Conservation (phyloP, 2,888 invertebrate genomes). For the Ormyrus labotus region DNA sequence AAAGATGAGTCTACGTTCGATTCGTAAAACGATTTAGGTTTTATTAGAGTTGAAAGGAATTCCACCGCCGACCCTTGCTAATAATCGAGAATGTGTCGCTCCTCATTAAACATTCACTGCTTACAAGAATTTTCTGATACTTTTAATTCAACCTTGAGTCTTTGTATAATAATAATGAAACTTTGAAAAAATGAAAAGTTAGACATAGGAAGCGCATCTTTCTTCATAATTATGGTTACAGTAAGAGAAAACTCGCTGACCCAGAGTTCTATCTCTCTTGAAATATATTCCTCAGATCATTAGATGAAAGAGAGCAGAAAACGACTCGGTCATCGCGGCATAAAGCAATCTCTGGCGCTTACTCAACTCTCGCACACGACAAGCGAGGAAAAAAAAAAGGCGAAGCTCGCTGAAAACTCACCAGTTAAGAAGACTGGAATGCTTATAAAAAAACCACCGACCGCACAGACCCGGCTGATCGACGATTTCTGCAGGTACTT, state of each 20-base stretch:
- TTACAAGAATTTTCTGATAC: background rate
- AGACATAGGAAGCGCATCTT: no score
- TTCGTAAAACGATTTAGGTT: conserved; percentile 35
- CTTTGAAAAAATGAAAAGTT: no score
- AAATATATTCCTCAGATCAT: no score
- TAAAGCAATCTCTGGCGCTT: no score
- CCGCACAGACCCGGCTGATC: conserved; percentile 91
- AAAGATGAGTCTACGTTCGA: conserved; percentile 7
- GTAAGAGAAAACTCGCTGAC: no score
- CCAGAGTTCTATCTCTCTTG: no score
- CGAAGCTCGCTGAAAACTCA: conserved; percentile 71
- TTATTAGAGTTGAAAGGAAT: conserved; percentile 38
- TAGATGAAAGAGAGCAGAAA: background rate
- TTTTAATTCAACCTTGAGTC: no score
- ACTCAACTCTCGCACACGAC: background rate
- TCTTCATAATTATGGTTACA: no score
- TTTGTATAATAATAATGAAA: no score
- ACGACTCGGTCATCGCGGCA: background rate
- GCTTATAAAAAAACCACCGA: conserved; percentile 95
- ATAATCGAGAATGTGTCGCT: background rate
- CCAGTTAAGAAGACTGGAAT: conserved; percentile 96
- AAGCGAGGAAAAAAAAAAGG: background rate
- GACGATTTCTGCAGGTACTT: conserved; percentile 95
- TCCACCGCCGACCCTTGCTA: conserved; percentile 9
- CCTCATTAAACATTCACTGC: no score